Base-by-base conservation (phyloP, 2,888 invertebrate genomes). In the Nowickia ferox region DNA sequence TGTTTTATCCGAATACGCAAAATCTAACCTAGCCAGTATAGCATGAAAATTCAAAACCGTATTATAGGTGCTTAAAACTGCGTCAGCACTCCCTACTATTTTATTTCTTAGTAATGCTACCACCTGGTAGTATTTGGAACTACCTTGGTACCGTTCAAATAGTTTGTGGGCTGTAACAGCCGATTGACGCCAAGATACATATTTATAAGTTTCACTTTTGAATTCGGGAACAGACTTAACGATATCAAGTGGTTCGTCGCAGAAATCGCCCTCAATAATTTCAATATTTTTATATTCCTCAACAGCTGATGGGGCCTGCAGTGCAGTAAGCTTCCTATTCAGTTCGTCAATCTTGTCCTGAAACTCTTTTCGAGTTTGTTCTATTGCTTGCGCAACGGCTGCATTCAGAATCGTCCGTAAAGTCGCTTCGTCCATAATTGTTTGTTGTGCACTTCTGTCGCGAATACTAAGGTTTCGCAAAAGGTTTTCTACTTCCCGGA, bases 161-260 rank as follows among this genome's bases (percentile, higher is more conserved):
- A 79, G 10, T 19, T 63, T 79, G 17, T 71, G 79, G 1, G 79
- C 79, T 15, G 71, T 71, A 6, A 79, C n/a, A 1, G 79, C 71
- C 6, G 77, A 17, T 19, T 71, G 63, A 13, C 61, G 48, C 78
- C 78, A 79, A 2, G 78, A 69, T 11, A 57, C 68, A 40, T 68
- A 77, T 40, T n/a, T 79, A 1, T 48, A 17, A 1, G 53, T 10
- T 17, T 69, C 42, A 15, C 78, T 57, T 11, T 8, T 30, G 11
- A 46, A 66, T 38, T 55, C 55, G 1, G 44, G 76, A 5, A 59
- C n/a, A 15, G 59, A 59, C n/a, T 59, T 59, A 9, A 59, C 59
- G 6, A 59, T 59, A 59, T 59, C 51, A n/a, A 51, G 44, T 1
- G 65, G n/a, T 77, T 77, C 68, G 10, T 68, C 48, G 15, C 77